A percentile compares a stretch with the other conserved stretches of the same genome.
These are phyloP conservation scores for Smittia sp. DNA, from an alignment of 2,888 invertebrate species.

Conservation along the genomic window DNA sequence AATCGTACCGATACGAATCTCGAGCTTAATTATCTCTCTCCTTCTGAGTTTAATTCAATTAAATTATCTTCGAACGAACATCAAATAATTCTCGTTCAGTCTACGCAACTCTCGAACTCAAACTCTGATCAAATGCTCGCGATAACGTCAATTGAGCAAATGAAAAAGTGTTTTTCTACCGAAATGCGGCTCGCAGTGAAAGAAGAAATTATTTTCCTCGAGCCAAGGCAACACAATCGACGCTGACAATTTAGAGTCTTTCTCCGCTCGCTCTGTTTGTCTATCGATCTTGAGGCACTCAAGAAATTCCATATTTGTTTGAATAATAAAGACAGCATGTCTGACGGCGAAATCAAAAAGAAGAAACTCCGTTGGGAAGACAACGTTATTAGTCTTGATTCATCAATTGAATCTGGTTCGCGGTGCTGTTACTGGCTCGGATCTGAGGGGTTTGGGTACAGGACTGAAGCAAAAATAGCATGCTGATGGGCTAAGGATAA, in stretches of 20 bases:
- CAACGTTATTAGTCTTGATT: too few species aligned
- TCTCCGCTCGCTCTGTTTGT: too few species aligned
- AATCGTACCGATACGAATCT: neutral
- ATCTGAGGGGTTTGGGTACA: too few species aligned
- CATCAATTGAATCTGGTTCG: too few species aligned
- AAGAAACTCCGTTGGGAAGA: neutral
- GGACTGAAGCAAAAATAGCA: too few species aligned
- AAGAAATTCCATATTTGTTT: constrained; percentile 30
- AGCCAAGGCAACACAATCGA: too few species aligned
- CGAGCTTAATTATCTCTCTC: neutral
- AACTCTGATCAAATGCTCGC: constrained; percentile 10
- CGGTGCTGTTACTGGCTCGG: too few species aligned
- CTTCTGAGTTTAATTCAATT: neutral
- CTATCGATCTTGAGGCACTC: neutral
- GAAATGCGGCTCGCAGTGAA: neutral
- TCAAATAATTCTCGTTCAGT: constrained; percentile 5
- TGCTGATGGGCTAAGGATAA: too few species aligned
- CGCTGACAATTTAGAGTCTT: too few species aligned
- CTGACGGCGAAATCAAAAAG: constrained; percentile 15
- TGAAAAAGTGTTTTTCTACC: constrained; percentile 32
- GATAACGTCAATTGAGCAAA: constrained; percentile 30
- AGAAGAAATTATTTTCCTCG: neutral
- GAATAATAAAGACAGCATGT: constrained; percentile 26
- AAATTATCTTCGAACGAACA: neutral
- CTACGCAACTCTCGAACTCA: neutral